A percentile compares a stretch with the other conserved stretches of the same genome.
These are phyloP conservation scores for Hemistola chrysoprasaria DNA, from an alignment of 2,888 invertebrate species.

Conservation along the genomic window DNA sequence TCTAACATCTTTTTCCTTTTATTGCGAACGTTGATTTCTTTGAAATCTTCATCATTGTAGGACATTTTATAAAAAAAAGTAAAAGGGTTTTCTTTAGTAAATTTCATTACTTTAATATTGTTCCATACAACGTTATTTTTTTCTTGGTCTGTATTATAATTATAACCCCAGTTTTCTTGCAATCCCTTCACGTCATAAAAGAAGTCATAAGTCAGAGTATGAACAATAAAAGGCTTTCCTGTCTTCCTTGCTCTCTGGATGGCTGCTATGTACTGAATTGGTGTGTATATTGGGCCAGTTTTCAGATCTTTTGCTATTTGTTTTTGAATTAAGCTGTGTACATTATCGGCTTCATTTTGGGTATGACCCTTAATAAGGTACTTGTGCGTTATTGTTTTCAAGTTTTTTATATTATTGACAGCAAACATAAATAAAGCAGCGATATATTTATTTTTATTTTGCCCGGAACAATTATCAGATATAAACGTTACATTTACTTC, in stretches of 20 bases:
- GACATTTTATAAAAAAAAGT: no score
- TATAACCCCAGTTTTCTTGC: background rate
- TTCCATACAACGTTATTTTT: no score
- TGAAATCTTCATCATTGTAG: no score
- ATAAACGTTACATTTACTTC: constrained; percentile 1
- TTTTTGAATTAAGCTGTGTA: constrained; percentile 3
- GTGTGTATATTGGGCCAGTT: background rate
- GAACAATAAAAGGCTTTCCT: no score
- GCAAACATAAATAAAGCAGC: background rate
- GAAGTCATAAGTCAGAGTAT: background rate
- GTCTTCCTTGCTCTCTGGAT: no score
- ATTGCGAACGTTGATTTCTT: no score
- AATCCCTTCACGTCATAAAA: constrained; percentile 6
- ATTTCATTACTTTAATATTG: no score
- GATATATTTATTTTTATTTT: constrained; percentile 3
- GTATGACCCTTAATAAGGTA: no score
- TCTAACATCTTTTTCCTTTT: no score
- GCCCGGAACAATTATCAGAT: constrained; percentile 4
- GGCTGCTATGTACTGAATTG: background rate
- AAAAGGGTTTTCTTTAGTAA: no score
- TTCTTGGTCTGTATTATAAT: no score
- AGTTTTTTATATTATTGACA: background rate
- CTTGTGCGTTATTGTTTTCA: background rate
- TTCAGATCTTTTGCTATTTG: background rate
- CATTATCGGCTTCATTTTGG: no score